Base-by-base conservation (phyloP, 2,113 vertebrate genomes). In the Hydrochoerus hydrochaeris region DNA sequence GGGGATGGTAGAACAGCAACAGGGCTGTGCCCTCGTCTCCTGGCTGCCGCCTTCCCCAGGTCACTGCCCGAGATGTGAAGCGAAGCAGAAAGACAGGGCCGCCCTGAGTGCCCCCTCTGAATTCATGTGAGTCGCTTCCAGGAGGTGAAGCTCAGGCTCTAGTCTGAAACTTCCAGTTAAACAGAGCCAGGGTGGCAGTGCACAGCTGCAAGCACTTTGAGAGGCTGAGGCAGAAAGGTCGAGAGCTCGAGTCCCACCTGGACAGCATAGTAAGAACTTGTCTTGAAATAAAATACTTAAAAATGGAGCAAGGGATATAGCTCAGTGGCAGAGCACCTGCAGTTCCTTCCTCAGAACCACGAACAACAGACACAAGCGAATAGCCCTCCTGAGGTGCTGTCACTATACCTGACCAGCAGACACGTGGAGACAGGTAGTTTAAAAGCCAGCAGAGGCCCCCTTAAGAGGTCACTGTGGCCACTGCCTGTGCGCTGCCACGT, bases 1-100 rank as follows among this genome's bases (percentile, higher is more conserved):
- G 85, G 0, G 20, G 46, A 54, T 3, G 1, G 58, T 3, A 17
- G 41, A 20, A 3, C 7, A 14, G 0, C 0, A 35, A 12, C 41
- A 17, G 22, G 32, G 52, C 5, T 13, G 0, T 0, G 11, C 0
- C 2, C 5, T 9, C 7, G 3, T 14, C 0, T 5, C 32, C 12
- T 22, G 7, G 3, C 22, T 11, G 7, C 35, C 16, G 8, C 5
- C 7, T 1, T 20, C 16, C 10, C 3, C 1, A 0, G 11, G 52
- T 44, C 58, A 16, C 26, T 52, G 30, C 54, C 22, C 3, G 85
- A 67, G 69, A 16, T 62, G 67, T 3, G 16, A 0, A 78, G 22
- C 0, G 7, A 1, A 30, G 13, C 1, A 13, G 38, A 12, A 49
- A 30, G 35, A 4, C 44, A 12, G 78, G 35, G 5, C 9, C 0